Conservation (phyloP, 2,888 invertebrate genomes). For the Torymus aiolomorphi region DNA sequence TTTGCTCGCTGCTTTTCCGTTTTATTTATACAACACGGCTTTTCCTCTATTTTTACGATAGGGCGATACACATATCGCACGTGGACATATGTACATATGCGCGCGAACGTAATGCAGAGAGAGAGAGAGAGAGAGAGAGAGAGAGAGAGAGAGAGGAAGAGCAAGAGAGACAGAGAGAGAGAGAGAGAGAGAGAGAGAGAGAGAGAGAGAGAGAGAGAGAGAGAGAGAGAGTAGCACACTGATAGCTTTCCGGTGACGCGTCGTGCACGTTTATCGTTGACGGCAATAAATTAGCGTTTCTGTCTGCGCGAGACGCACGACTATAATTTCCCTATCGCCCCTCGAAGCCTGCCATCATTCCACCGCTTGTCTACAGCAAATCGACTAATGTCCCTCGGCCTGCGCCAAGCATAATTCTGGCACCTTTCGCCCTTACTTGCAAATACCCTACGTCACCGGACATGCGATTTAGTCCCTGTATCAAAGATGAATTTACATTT, state of each 20-base stretch:
- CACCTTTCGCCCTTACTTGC: constrained; percentile 12
- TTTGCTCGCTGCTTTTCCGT: constrained; percentile 9
- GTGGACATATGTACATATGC: neutral
- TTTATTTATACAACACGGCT: constrained; percentile 36
- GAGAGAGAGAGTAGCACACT: constrained; percentile 2
- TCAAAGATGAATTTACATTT: no score
- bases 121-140: no score
- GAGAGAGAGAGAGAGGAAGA: no score
- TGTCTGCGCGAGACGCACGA: constrained; percentile 53
- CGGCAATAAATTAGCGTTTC: constrained; percentile 54
- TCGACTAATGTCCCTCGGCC: constrained; percentile 29
- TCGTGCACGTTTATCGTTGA: constrained; percentile 53
- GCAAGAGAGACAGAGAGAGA: no score
- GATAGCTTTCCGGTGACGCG: constrained; percentile 53
- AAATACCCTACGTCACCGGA: neutral
- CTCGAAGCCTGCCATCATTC: constrained; percentile 43
- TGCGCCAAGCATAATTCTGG: constrained; percentile 29
- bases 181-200: neutral
- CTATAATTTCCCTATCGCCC: constrained; percentile 55
- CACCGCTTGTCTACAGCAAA: constrained; percentile 37
- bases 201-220: no score
- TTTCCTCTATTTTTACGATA: constrained; percentile 7
- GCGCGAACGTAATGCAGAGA: neutral
- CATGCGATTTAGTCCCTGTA: no score
- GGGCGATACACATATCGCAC: constrained; percentile 26